Conservation (phyloP, 2,888 invertebrate genomes). For the Smittia sp. region DNA sequence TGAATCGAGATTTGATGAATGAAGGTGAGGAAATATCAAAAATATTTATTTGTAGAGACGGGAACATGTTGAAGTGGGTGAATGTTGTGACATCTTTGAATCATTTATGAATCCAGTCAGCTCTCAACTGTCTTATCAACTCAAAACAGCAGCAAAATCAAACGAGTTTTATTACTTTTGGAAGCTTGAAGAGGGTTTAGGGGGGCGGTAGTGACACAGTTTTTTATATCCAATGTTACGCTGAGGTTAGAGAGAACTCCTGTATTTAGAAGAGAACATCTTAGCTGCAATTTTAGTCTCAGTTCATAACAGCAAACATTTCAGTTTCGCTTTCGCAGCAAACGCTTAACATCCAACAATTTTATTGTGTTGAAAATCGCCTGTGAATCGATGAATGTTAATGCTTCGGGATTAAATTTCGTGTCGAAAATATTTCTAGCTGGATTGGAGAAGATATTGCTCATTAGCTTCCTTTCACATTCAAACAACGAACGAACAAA, state of each 20-base stretch:
- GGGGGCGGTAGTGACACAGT: too few relatives aligned
- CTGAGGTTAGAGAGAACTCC: too few relatives aligned
- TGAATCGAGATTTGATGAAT: slow-evolving; percentile 9
- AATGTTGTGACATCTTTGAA: not conserved
- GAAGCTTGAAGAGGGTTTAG: too few relatives aligned
- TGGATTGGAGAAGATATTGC: not conserved
- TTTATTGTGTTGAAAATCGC: not conserved
- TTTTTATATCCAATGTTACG: too few relatives aligned
- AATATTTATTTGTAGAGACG: not conserved
- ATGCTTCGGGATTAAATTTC: not conserved
- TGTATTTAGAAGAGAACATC: too few relatives aligned
- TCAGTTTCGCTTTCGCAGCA: too few relatives aligned
- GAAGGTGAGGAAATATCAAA: not conserved
- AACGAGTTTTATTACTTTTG: too few relatives aligned
- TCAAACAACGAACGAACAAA: not conserved
- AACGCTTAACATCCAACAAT: too few relatives aligned
- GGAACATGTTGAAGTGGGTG: not conserved
- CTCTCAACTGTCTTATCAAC: not conserved
- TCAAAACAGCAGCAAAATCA: not conserved
- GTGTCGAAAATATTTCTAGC: not conserved
- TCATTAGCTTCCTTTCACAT: not conserved
- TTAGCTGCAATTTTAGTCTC: too few relatives aligned
- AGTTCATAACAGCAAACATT: too few relatives aligned
- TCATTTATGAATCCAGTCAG: not conserved
- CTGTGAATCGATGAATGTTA: not conserved